phyloP scores from a whole-genome alignment of 2,113 vertebrate species.

The Oncorhynchus masou region DNA sequence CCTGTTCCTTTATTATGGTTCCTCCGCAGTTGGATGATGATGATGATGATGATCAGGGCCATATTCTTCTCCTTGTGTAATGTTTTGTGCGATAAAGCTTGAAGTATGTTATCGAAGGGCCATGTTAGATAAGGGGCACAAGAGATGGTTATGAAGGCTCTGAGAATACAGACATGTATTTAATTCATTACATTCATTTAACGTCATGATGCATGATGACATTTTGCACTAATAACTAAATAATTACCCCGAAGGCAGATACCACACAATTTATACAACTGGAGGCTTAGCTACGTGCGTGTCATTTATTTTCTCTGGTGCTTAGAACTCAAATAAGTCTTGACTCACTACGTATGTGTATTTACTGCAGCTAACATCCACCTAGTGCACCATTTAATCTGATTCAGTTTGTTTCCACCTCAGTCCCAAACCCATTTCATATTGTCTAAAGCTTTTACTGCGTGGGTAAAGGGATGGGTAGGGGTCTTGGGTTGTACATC shows the following conservation, averaged over 20 bases:
- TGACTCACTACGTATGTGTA: too few relatives aligned
- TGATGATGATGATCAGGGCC: conserved; percentile 30
- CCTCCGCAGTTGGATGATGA: too few relatives aligned
- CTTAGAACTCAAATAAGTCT: too few relatives aligned
- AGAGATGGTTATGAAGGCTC: neutral
- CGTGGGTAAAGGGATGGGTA: conserved; percentile 3
- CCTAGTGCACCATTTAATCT: neutral
- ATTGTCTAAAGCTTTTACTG: conserved; percentile 13
- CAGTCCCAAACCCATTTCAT: neutral
- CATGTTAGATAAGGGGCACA: conserved; percentile 32
- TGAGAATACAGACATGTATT: conserved; percentile 4
- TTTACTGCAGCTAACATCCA: neutral
- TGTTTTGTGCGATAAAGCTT: conserved; percentile 23
- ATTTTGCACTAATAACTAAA: neutral
- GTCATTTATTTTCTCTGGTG: too few relatives aligned
- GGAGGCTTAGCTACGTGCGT: too few relatives aligned
- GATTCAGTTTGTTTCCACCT: neutral
- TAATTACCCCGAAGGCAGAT: too few relatives aligned
- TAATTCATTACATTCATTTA: conserved; percentile 11
- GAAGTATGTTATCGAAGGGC: conserved; percentile 35
- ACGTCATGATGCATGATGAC: conserved; percentile 16
- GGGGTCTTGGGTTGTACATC: neutral
- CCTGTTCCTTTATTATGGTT: neutral
- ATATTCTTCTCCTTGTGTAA: conserved; percentile 24
- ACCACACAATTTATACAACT: too few relatives aligned